Percentiles rank a stretch among this genome's conserved stretches.
Evolutionary conservation across 2,797 vertebrate species (phyloP).

Genomic region (Argentina silus): DNA sequence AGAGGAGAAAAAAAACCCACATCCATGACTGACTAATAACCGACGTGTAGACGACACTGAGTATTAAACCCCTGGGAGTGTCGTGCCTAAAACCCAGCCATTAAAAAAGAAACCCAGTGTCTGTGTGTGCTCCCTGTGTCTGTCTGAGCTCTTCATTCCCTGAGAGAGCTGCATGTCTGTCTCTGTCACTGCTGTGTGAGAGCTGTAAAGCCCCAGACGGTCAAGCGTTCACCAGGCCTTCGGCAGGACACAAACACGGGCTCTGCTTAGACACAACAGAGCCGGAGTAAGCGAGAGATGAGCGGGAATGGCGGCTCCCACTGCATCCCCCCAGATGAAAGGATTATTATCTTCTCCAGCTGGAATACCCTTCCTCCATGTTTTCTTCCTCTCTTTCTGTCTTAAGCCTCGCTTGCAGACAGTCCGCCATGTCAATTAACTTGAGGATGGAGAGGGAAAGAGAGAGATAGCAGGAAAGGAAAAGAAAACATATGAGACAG

Average conservation of each 20-base stretch:
- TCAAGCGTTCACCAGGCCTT: slow-evolving; percentile 27
- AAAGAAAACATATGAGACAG: neutral
- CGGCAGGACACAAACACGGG: slow-evolving; percentile 8
- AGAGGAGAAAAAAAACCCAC: neutral
- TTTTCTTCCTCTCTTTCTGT: slow-evolving; percentile 27
- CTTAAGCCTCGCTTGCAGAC: neutral
- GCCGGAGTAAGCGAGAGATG: slow-evolving; percentile 30
- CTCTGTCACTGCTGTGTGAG: neutral
- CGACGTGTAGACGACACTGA: slow-evolving; percentile 19
- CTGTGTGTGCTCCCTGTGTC: neutral
- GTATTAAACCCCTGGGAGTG: slow-evolving; percentile 19
- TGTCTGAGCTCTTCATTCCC: slow-evolving; percentile 14
- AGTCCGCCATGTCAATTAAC: slow-evolving; percentile 44
- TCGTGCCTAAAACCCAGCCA: slow-evolving; percentile 17
- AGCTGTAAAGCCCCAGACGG: slow-evolving; percentile 19
- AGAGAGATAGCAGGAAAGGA: no score
- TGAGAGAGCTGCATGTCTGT: slow-evolving; percentile 10
- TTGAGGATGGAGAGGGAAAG: slow-evolving; percentile 39
- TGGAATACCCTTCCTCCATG: slow-evolving; percentile 40
- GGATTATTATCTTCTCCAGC: slow-evolving; percentile 45
- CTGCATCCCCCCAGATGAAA: slow-evolving; percentile 41
- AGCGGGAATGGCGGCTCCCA: slow-evolving; percentile 36
- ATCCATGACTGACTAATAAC: slow-evolving; percentile 20
- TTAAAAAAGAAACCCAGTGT: slow-evolving; percentile 20
- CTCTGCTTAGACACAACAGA: slow-evolving; percentile 8